phyloP scores from a whole-genome alignment of 2,888 invertebrate genomes.

The Chaetogeoica ovagalla region DNA sequence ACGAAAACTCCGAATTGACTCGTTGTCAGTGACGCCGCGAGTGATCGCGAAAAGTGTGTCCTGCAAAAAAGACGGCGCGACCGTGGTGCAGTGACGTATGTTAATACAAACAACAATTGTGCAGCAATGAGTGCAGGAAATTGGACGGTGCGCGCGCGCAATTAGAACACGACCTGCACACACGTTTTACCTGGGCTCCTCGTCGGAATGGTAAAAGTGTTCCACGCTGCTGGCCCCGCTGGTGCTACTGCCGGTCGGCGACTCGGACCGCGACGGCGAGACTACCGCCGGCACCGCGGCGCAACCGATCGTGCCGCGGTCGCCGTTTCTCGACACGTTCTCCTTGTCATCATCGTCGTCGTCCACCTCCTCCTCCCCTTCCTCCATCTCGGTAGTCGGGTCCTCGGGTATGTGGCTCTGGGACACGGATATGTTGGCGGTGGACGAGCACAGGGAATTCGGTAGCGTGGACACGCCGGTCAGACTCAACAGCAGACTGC shows the following conservation, averaged over 20 bases:
- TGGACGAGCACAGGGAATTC: conserved; percentile 40
- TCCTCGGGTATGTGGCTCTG: conserved; percentile 22
- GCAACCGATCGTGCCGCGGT: neutral
- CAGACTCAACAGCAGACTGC: conserved; percentile 45
- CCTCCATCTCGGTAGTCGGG: too few relatives aligned
- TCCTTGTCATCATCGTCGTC: conserved; percentile 15
- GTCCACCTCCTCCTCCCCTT: neutral
- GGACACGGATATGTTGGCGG: conserved; percentile 38
- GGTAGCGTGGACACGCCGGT: conserved; percentile 45
- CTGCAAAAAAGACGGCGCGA: too few relatives aligned
- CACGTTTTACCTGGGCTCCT: conserved; percentile 41
- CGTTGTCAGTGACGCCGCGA: too few relatives aligned
- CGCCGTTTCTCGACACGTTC: conserved; percentile 28
- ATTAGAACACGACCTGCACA: too few relatives aligned
- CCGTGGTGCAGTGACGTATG: too few relatives aligned
- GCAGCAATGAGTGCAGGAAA: too few relatives aligned
- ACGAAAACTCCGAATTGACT: too few relatives aligned
- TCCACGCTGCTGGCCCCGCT: conserved; percentile 40
- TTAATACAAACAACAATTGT: too few relatives aligned
- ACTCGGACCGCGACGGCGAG: neutral
- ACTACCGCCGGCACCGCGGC: neutral
- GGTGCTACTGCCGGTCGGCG: conserved; percentile 23
- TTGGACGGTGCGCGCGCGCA: too few relatives aligned
- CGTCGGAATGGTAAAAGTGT: conserved; percentile 51
- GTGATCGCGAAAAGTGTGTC: too few relatives aligned